phyloP scores from a whole-genome alignment of 2,888 invertebrate species.

The Lumbricus terrestris region DNA sequence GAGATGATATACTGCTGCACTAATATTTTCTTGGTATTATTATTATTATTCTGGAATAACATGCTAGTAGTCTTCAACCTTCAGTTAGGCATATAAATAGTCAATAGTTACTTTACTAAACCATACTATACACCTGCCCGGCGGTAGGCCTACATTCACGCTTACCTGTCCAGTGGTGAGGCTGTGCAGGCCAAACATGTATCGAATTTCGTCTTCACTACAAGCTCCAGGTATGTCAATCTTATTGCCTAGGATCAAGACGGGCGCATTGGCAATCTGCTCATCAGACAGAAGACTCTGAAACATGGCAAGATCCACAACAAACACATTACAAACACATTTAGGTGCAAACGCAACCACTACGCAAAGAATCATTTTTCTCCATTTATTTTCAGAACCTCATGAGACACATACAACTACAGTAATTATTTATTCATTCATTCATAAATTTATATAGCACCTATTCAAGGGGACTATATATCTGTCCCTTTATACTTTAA shows the following conservation, averaged over 20 bases:
- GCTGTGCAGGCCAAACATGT: constrained; percentile 86
- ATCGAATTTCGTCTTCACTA: constrained; percentile 93
- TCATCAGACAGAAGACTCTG: constrained; percentile 91
- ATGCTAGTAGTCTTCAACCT: too few species aligned
- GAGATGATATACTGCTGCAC: too few species aligned
- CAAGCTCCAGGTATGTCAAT: constrained; percentile 96
- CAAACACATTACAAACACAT: background rate
- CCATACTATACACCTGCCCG: background rate
- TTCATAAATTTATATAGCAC: too few species aligned
- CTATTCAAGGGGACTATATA: too few species aligned
- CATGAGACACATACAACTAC: background rate
- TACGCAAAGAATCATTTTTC: background rate
- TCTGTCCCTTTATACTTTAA: too few species aligned
- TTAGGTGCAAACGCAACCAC: background rate
- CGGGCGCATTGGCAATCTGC: constrained; percentile 91
- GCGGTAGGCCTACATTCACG: background rate
- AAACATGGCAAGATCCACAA: background rate
- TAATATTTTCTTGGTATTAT: too few species aligned
- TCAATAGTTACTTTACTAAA: background rate
- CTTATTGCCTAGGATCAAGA: constrained; percentile 97
- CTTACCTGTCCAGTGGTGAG: constrained; percentile 94
- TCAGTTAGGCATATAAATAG: background rate
- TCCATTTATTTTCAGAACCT: background rate
- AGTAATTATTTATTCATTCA: too few species aligned
- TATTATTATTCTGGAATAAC: too few species aligned